Percentiles rank a stretch among this genome's conserved stretches.
These are phyloP conservation scores for Amphiduros pacificus DNA, from an alignment of 2,888 invertebrate species.

Conservation along the genomic window DNA sequence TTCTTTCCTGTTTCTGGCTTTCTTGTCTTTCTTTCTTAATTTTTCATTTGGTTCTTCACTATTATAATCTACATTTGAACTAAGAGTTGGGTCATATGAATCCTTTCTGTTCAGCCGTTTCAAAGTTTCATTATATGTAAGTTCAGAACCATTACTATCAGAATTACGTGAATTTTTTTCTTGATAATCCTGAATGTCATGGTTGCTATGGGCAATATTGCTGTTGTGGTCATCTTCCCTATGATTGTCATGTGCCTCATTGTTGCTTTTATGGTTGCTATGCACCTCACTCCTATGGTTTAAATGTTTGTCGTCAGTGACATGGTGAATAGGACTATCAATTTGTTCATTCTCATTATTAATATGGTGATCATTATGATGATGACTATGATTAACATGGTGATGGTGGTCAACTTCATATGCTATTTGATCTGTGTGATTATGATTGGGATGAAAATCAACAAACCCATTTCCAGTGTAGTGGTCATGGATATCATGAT, in stretches of 20 bases:
- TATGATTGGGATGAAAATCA: conserved; percentile 7
- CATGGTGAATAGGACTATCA: too few species aligned
- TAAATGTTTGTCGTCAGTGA: too few species aligned
- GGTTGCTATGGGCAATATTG: not conserved
- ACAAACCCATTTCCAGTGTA: conserved; percentile 1
- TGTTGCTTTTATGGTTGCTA: not conserved
- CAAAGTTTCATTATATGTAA: too few species aligned
- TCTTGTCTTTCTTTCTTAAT: too few species aligned
- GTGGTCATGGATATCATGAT: conserved; percentile 10
- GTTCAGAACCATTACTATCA: not conserved
- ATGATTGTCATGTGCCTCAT: too few species aligned
- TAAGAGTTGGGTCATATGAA: too few species aligned
- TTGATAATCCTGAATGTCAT: not conserved
- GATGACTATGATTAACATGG: not conserved
- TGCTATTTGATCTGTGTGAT: too few species aligned
- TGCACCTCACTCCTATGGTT: too few species aligned
- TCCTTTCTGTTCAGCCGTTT: too few species aligned
- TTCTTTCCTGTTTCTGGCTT: too few species aligned
- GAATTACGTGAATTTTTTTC: not conserved
- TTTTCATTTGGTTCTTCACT: too few species aligned
- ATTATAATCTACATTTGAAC: too few species aligned
- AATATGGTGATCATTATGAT: not conserved
- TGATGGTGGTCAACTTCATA: not conserved
- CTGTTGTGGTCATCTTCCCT: not conserved
- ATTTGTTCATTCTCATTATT: not conserved